These are phyloP conservation scores for Acrossocheilus wenchowensis DNA, from an alignment of 2,797 vertebrate species.

Conservation along the genomic window DNA sequence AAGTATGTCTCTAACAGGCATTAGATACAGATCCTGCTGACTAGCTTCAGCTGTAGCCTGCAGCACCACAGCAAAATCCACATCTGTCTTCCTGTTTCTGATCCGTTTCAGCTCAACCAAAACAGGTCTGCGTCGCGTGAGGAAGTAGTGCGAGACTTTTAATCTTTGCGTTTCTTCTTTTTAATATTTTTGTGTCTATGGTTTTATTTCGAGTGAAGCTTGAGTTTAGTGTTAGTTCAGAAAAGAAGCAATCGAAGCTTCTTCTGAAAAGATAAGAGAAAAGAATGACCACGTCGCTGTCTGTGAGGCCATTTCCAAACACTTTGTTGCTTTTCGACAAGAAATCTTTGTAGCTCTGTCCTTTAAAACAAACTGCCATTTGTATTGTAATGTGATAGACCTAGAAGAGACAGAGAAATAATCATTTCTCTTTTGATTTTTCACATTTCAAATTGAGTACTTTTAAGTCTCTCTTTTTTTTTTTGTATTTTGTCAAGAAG, in stretches of 20 bases:
- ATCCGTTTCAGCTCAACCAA: conserved; percentile 16
- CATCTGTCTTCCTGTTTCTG: neutral
- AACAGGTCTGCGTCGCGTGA: neutral
- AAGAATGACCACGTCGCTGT: neutral
- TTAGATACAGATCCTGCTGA: neutral
- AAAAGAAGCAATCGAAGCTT: neutral
- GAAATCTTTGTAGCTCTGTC: neutral
- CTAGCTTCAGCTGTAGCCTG: neutral
- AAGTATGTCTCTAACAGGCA: neutral
- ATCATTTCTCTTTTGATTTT: neutral
- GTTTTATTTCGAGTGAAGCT: neutral
- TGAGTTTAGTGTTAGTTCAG: neutral
- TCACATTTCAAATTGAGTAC: neutral
- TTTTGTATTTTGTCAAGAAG: neutral
- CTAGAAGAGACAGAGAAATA: neutral
- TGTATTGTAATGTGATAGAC: neutral
- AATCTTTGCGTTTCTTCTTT: neutral
- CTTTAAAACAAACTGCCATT: neutral
- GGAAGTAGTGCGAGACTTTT: neutral
- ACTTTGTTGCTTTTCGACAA: neutral
- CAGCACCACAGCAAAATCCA: neutral
- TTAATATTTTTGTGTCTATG: neutral
- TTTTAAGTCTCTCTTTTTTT: neutral
- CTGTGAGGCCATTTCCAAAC: neutral
- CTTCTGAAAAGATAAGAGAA: neutral